Percentiles rank a stretch among this genome's conserved stretches.
These are phyloP conservation scores for Premnoplex brunnescens DNA, from an alignment of 2,797 vertebrate genomes.

Conservation along the genomic window DNA sequence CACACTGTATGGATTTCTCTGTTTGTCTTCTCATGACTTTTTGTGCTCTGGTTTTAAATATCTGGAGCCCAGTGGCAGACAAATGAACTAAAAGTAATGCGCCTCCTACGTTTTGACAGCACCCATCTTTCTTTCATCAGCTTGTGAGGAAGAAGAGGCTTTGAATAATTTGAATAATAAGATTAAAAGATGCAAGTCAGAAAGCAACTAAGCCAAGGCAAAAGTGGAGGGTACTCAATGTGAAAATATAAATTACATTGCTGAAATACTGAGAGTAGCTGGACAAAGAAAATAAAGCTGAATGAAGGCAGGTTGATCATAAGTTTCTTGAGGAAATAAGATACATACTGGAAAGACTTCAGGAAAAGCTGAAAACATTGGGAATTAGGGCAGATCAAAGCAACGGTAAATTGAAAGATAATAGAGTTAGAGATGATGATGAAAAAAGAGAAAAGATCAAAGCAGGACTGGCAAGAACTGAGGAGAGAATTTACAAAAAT, in stretches of 20 bases:
- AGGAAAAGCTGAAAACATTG: neutral
- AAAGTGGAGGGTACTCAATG: rapidly evolving
- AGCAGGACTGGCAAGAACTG: neutral
- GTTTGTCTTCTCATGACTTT: neutral
- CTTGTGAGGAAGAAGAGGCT: neutral
- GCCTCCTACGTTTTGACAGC: neutral
- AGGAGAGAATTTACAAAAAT: neutral
- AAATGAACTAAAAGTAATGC: neutral
- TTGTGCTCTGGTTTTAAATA: neutral
- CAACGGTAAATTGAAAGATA: neutral
- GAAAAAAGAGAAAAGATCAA: neutral
- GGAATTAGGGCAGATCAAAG: neutral
- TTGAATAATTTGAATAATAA: neutral
- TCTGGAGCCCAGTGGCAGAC: neutral
- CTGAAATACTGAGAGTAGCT: neutral
- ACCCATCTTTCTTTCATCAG: neutral
- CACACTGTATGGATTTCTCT: neutral
- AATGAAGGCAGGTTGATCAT: neutral
- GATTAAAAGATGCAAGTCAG: neutral
- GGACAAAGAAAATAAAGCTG: neutral
- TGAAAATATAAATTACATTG: neutral
- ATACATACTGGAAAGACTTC: neutral
- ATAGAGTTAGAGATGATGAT: neutral
- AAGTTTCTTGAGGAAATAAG: neutral
- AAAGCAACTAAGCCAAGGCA: neutral